phyloP scores from a whole-genome alignment of 2,888 invertebrate species.

The Syrista parreyssii region DNA sequence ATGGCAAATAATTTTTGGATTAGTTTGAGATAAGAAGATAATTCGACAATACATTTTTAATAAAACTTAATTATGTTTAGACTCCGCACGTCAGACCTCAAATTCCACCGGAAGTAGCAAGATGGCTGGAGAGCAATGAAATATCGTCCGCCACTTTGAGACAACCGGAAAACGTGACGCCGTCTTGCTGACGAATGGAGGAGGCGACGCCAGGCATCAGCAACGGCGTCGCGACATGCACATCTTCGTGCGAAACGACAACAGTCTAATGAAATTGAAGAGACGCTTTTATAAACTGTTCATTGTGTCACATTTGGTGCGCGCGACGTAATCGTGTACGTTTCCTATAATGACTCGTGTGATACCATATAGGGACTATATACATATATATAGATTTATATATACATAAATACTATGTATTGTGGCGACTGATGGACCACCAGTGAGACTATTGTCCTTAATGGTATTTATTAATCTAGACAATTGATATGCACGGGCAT shows the following conservation, averaged over 20 bases:
- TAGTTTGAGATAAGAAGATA: not conserved
- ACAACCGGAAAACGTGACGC: slow-evolving; percentile 34
- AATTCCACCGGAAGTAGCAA: slow-evolving; percentile 74
- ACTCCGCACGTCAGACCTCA: slow-evolving; percentile 68
- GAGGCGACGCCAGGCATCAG: slow-evolving; percentile 35
- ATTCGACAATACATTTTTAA: not conserved
- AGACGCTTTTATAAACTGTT: not conserved
- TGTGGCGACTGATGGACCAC: not conserved
- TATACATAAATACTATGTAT: not conserved
- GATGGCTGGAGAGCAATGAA: slow-evolving; percentile 79
- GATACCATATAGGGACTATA: not conserved
- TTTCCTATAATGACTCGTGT: not conserved
- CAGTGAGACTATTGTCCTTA: not conserved
- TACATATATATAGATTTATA: not conserved
- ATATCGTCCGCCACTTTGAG: slow-evolving; percentile 77
- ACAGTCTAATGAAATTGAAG: slow-evolving; percentile 36
- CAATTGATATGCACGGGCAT: not conserved
- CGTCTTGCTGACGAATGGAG: slow-evolving; percentile 55
- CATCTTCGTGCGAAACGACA: slow-evolving; percentile 42
- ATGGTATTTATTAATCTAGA: not conserved
- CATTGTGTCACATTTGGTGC: not conserved
- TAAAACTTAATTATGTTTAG: slow-evolving; percentile 29
- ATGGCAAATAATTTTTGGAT: not conserved
- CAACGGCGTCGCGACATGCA: slow-evolving; percentile 37
- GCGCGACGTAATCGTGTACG: not conserved